A percentile compares a stretch with the other conserved stretches of the same genome.
These are phyloP conservation scores for Stegodyphus dumicola DNA, from an alignment of 1,140 invertebrate genomes.

Conservation along the genomic window DNA sequence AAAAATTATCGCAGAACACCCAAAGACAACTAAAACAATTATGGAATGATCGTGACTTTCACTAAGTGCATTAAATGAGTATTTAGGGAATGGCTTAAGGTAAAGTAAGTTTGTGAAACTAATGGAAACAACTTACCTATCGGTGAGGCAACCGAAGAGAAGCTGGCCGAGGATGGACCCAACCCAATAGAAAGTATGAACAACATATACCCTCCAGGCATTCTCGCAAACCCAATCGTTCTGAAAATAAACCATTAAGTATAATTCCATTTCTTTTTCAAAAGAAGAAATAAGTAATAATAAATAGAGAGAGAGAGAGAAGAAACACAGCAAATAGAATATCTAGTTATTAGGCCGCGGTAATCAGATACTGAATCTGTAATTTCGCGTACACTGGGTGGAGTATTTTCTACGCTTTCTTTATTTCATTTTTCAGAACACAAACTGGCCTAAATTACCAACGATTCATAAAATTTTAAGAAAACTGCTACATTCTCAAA, in stretches of 20 bases:
- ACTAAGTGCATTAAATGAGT: background rate
- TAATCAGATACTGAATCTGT: too few relatives aligned
- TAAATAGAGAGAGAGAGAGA: too few relatives aligned
- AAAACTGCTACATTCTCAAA: too few relatives aligned
- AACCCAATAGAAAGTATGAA: conserved; percentile 60
- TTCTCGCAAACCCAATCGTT: conserved; percentile 62
- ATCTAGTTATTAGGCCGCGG: too few relatives aligned
- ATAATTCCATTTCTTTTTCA: background rate
- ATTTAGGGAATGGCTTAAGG: background rate
- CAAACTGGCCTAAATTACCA: too few relatives aligned
- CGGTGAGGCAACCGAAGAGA: conserved; percentile 54
- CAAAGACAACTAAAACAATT: background rate
- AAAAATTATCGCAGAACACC: too few relatives aligned
- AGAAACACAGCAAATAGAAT: too few relatives aligned
- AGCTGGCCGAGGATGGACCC: conserved; percentile 61
- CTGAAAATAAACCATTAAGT: conserved; percentile 54
- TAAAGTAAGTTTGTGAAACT: background rate
- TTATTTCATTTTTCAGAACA: too few relatives aligned
- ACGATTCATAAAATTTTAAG: too few relatives aligned
- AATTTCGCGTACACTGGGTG: too few relatives aligned
- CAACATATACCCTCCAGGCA: conserved; percentile 57
- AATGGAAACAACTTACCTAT: conserved; percentile 53
- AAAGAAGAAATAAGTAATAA: too few relatives aligned
- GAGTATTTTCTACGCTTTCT: too few relatives aligned
- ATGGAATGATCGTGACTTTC: background rate